Evolutionary conservation across 2,113 vertebrate species (phyloP).

Genomic region (Sisor rabdophorus): DNA sequence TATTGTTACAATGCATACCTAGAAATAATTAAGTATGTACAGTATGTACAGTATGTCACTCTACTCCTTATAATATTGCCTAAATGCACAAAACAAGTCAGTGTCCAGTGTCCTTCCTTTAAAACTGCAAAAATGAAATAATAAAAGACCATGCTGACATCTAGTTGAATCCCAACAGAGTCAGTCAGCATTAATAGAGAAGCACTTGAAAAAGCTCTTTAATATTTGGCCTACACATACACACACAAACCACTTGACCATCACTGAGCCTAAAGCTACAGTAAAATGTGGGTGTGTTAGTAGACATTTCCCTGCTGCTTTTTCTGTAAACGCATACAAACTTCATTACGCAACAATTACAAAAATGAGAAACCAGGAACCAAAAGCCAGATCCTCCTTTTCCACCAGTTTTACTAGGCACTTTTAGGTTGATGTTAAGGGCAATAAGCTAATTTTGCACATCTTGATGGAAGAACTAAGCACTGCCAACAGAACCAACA

Average conservation of each 20-base stretch:
- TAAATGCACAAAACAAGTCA: slow-evolving; percentile 42
- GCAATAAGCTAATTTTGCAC: slow-evolving; percentile 50
- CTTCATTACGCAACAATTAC: slow-evolving; percentile 4
- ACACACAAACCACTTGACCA: slow-evolving; percentile 25
- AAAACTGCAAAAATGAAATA: slow-evolving; percentile 30
- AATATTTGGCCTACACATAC: slow-evolving; percentile 40
- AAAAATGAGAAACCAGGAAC: slow-evolving; percentile 13
- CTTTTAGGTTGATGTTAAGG: slow-evolving; percentile 55
- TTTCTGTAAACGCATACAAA: slow-evolving; percentile 33
- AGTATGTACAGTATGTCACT: slow-evolving; percentile 57
- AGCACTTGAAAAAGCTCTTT: background rate
- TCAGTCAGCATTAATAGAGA: slow-evolving; percentile 10
- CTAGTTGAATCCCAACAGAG: slow-evolving; percentile 18
- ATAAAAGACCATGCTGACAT: background rate
- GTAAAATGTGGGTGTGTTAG: background rate
- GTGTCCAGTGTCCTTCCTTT: slow-evolving; percentile 57
- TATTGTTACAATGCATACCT: slow-evolving; percentile 57
- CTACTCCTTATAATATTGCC: slow-evolving; percentile 46
- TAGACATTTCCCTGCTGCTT: slow-evolving; percentile 13
- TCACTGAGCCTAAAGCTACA: background rate
- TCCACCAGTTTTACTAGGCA: slow-evolving; percentile 54
- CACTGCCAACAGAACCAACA: slow-evolving; percentile 7
- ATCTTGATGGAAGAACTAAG: slow-evolving; percentile 17
- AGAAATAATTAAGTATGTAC: slow-evolving; percentile 61
- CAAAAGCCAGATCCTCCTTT: slow-evolving; percentile 38